Conservation (phyloP, 2,888 invertebrate genomes). For the Onchidella celtica region DNA sequence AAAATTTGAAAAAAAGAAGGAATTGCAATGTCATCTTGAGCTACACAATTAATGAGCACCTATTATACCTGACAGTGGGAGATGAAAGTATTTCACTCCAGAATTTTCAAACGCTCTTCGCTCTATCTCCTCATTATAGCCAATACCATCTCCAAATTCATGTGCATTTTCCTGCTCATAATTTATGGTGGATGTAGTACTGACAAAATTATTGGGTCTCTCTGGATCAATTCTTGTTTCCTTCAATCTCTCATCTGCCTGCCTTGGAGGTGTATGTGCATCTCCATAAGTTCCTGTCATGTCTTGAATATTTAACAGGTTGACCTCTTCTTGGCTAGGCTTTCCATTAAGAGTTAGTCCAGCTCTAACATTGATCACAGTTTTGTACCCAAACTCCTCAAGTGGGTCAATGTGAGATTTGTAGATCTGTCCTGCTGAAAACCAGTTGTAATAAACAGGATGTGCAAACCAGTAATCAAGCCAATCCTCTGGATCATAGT, state of each 20-base stretch:
- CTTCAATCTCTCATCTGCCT: slow-evolving; percentile 58
- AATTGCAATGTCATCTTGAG: too few relatives aligned
- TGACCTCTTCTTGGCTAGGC: slow-evolving; percentile 68
- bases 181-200: slow-evolving; percentile 60
- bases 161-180: slow-evolving; percentile 66
- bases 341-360: slow-evolving; percentile 60
- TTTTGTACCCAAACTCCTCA: slow-evolving; percentile 63
- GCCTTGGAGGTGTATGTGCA: slow-evolving; percentile 59
- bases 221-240: slow-evolving; percentile 60
- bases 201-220: slow-evolving; percentile 61
- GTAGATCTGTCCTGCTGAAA: slow-evolving; percentile 70
- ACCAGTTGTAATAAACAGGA: slow-evolving; percentile 71
- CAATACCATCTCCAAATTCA: slow-evolving; percentile 75
- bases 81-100: slow-evolving; percentile 63
- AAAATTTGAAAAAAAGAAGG: too few relatives aligned
- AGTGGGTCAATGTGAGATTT: slow-evolving; percentile 63
- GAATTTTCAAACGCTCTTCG: slow-evolving; percentile 59
- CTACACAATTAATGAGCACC: neutral
- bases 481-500: slow-evolving; percentile 66
- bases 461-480: slow-evolving; percentile 71
- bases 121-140: slow-evolving; percentile 69
- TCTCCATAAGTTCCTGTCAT: slow-evolving; percentile 65
- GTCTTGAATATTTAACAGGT: slow-evolving; percentile 69
- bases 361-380: slow-evolving; percentile 67
- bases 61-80: slow-evolving; percentile 56